Evolutionary conservation across 2,888 invertebrate genomes (phyloP).

Genomic region (Platypus cylindrus): DNA sequence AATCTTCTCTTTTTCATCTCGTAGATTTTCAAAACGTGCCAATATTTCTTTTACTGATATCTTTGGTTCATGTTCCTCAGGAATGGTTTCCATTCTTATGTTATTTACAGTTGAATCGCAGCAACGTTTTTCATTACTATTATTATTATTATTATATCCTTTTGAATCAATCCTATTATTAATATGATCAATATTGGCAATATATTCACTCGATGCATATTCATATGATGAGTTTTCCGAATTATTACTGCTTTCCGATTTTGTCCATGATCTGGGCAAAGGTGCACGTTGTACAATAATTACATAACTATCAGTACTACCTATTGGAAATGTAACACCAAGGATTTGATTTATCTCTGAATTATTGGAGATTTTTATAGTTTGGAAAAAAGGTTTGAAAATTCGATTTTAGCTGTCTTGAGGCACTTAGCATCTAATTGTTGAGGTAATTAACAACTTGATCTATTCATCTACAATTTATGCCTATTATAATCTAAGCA

Average conservation of each 20-base stretch:
- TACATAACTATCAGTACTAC: too few species aligned
- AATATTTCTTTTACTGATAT: slow-evolving; percentile 72
- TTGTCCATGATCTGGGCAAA: slow-evolving; percentile 21
- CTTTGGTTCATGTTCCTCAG: slow-evolving; percentile 71
- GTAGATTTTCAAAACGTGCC: slow-evolving; percentile 57
- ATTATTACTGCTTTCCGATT: slow-evolving; percentile 20
- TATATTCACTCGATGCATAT: slow-evolving; percentile 18
- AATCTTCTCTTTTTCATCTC: slow-evolving; percentile 34
- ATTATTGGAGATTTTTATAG: too few species aligned
- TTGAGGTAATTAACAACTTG: too few species aligned
- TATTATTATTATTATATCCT: slow-evolving; percentile 18
- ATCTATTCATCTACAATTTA: too few species aligned
- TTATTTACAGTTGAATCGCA: slow-evolving; percentile 15
- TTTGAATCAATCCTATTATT: too few species aligned
- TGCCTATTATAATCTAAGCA: too few species aligned
- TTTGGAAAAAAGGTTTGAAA: too few species aligned
- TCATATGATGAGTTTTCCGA: slow-evolving; percentile 27
- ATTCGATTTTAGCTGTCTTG: too few species aligned
- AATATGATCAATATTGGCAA: too few species aligned
- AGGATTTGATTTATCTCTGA: too few species aligned
- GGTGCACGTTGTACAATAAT: too few species aligned
- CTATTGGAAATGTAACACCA: slow-evolving; percentile 13
- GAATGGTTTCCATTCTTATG: slow-evolving; percentile 63
- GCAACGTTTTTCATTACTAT: slow-evolving; percentile 18
- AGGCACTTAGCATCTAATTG: too few species aligned